phyloP scores from a whole-genome alignment of 2,888 invertebrate genomes.

The Capitulum mitella region DNA sequence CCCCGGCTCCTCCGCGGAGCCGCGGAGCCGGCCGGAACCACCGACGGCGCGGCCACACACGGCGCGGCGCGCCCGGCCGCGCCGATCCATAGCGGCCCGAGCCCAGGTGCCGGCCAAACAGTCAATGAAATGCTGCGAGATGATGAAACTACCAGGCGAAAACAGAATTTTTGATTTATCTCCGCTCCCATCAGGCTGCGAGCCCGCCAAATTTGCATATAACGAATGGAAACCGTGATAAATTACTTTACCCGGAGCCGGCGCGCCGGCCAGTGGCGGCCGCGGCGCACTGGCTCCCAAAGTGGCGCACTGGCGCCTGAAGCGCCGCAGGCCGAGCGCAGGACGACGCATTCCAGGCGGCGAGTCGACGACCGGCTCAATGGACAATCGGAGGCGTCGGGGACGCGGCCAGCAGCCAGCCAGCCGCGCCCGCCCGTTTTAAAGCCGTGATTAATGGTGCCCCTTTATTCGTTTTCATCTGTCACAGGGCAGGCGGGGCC shows the following conservation, averaged over 20 bases:
- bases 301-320: background rate
- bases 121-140: slow-evolving; percentile 2
- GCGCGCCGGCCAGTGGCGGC: background rate
- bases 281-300: background rate
- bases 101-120: background rate
- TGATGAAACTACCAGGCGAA: slow-evolving; percentile 16
- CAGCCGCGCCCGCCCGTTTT: background rate
- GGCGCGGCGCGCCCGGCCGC: background rate
- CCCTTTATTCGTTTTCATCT: slow-evolving; percentile 19
- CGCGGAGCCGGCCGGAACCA: too few relatives aligned
- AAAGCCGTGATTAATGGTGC: background rate
- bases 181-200: background rate
- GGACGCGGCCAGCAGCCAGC: background rate
- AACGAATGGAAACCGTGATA: slow-evolving; percentile 6
- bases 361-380: background rate
- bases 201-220: background rate
- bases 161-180: slow-evolving; percentile 5
- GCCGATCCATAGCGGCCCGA: background rate
- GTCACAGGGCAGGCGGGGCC: background rate
- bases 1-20: background rate
- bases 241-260: background rate
- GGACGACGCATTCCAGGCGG: background rate
- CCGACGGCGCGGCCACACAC: background rate
- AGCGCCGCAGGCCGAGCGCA: background rate
- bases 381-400: background rate